These are phyloP conservation scores for Slavum lentiscoides DNA, from an alignment of 2,888 invertebrate species.

Conservation along the genomic window DNA sequence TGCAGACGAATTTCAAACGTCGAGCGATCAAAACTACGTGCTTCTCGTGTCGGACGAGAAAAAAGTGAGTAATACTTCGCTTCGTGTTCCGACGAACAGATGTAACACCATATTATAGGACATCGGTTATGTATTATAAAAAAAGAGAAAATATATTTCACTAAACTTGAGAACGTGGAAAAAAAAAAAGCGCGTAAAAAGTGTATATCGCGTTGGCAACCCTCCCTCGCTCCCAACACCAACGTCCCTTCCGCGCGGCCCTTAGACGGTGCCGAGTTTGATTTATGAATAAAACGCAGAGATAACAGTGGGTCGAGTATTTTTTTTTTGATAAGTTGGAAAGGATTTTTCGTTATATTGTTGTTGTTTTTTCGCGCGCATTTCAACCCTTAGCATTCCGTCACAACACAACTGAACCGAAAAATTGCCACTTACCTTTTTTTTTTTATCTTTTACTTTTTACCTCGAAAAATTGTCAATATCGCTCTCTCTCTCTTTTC, in stretches of 20 bases:
- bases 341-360: background rate
- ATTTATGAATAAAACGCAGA: background rate
- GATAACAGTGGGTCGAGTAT: background rate
- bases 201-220: background rate
- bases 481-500: background rate
- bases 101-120: background rate
- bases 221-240: too few relatives aligned
- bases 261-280: too few relatives aligned
- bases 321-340: background rate
- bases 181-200: too few relatives aligned
- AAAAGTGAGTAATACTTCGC: constrained; percentile 58
- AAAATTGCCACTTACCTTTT: constrained; percentile 39
- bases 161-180: too few relatives aligned
- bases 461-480: constrained; percentile 15
- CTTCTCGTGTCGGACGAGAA: constrained; percentile 68
- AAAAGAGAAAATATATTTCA: too few relatives aligned
- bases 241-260: too few relatives aligned
- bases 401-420: constrained; percentile 25
- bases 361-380: background rate
- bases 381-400: background rate
- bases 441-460: background rate
- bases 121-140: background rate
- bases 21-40: constrained; percentile 77
- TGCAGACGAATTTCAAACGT: constrained; percentile 76
- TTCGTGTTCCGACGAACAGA: background rate